Evolutionary conservation across 2,797 vertebrate species (phyloP).

Genomic region (Microcaecilia unicolor): DNA sequence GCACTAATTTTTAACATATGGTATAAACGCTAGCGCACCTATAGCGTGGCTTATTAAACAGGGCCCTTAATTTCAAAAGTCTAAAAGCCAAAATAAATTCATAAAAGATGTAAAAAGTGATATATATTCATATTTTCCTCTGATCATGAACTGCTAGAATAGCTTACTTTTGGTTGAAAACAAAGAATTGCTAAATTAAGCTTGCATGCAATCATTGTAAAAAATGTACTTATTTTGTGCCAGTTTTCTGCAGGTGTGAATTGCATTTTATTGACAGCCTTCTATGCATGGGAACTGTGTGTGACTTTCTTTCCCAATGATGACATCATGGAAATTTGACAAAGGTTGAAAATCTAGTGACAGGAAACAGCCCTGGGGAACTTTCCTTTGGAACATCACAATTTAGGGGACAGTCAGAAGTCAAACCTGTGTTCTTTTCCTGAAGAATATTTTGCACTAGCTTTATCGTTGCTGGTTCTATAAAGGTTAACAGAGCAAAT

Average conservation of each 20-base stretch:
- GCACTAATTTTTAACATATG: too few species aligned
- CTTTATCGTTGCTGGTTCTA: too few species aligned
- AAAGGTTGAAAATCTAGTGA: conserved; percentile 13
- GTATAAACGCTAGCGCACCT: too few species aligned
- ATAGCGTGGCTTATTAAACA: too few species aligned
- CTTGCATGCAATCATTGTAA: not conserved
- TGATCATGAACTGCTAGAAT: conserved; percentile 1
- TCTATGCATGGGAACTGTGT: conserved; percentile 29
- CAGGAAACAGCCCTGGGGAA: conserved; percentile 24
- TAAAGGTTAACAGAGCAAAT: too few species aligned
- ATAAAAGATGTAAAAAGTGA: too few species aligned
- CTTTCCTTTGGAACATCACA: not conserved
- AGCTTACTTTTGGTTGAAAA: conserved; percentile 1
- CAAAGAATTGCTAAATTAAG: not conserved
- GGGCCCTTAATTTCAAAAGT: too few species aligned
- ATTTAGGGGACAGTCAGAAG: conserved; percentile 12
- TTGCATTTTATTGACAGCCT: conserved; percentile 3
- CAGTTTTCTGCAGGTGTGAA: too few species aligned
- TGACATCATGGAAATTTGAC: conserved; percentile 21
- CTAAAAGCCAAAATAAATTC: too few species aligned
- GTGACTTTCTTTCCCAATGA: conserved; percentile 23
- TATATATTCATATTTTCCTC: too few species aligned
- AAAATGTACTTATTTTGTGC: not conserved
- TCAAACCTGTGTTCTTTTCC: conserved; percentile 8
- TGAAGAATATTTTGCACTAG: not conserved